Evolutionary conservation across 1,140 invertebrate genomes (phyloP).

Genomic region (Phymastichus coffea): DNA sequence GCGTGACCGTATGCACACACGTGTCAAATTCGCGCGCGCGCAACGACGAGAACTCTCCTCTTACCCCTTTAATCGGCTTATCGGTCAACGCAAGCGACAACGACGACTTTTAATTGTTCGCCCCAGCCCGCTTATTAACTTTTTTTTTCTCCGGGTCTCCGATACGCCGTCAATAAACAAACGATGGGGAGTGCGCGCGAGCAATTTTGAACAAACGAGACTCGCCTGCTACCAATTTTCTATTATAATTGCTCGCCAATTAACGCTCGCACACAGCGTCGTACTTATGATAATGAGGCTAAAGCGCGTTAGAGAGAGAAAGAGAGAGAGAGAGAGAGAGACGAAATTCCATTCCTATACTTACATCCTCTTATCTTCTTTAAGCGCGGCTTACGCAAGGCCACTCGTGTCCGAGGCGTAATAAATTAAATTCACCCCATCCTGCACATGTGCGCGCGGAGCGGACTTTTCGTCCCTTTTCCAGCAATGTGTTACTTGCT

Average conservation of each 20-base stretch:
- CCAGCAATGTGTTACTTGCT: conserved; percentile 14
- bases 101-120: conserved; percentile 22
- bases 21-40: conserved; percentile 11
- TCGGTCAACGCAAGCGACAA: background rate
- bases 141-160: background rate
- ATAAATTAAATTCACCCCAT: conserved; percentile 28
- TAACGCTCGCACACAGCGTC: no score
- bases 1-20: conserved; percentile 37
- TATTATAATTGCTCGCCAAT: background rate
- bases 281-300: conserved; percentile 23
- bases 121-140: background rate
- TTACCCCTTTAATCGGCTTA: conserved; percentile 26
- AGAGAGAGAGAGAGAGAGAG: conserved; percentile 13
- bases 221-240: background rate
- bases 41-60: no score
- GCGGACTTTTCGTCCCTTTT: conserved; percentile 11
- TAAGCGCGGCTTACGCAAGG: conserved; percentile 21
- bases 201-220: background rate
- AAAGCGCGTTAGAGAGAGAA: no score
- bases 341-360: conserved; percentile 9
- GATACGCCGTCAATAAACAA: no score
- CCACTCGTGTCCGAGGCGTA: conserved; percentile 14
- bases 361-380: conserved; percentile 26
- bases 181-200: no score
- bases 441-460: no score